Evolutionary conservation across 2,797 vertebrate species (phyloP).

Genomic region (Lates japonicus): DNA sequence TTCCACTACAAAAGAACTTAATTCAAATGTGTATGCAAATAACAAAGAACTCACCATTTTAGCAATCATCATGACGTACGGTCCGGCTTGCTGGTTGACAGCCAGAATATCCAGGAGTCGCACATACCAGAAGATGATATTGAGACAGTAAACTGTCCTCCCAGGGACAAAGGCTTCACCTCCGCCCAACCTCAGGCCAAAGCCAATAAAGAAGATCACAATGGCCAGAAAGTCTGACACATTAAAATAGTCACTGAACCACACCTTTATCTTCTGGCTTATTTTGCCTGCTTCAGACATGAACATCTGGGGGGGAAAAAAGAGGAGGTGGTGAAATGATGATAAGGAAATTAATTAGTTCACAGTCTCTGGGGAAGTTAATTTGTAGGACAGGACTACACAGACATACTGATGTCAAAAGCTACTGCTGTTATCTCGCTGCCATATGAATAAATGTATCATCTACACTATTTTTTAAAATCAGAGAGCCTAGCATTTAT

Average conservation of each 20-base stretch:
- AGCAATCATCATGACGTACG: conserved; percentile 99
- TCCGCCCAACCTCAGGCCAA: conserved; percentile 92
- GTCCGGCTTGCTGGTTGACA: conserved; percentile 98
- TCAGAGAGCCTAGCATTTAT: background rate
- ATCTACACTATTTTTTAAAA: background rate
- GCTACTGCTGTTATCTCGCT: background rate
- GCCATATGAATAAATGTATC: background rate
- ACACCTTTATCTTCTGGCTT: conserved; percentile 98
- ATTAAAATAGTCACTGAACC: conserved; percentile 98
- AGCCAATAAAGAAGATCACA: conserved; percentile 95
- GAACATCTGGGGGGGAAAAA: conserved; percentile 89
- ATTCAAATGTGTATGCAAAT: background rate
- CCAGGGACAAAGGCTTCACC: conserved; percentile 88
- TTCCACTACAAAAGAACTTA: background rate
- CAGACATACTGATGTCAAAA: background rate
- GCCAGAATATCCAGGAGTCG: conserved; percentile 96
- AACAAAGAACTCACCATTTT: conserved; percentile 93
- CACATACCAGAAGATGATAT: conserved; percentile 99
- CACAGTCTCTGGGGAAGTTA: background rate
- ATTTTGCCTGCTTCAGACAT: conserved; percentile 99
- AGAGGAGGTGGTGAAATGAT: background rate
- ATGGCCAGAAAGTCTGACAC: conserved; percentile 97
- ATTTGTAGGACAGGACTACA: background rate
- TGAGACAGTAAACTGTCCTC: conserved; percentile 96
- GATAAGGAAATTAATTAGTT: background rate